These are phyloP conservation scores for Bellardia bayeri DNA, from an alignment of 2,888 invertebrate species.

Conservation along the genomic window DNA sequence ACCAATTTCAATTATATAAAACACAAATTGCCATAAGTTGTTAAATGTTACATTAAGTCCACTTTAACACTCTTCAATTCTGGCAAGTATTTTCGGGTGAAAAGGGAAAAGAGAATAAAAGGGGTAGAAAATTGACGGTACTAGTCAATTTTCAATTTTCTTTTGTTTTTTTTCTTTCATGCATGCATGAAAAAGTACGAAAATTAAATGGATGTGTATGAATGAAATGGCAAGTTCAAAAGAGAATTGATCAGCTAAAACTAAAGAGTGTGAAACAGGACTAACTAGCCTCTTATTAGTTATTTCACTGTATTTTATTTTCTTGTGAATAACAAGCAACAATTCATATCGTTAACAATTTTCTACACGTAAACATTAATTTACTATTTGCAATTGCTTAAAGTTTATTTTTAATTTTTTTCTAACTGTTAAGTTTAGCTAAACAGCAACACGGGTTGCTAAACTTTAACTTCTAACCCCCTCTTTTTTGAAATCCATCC, in stretches of 20 bases:
- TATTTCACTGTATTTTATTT: neutral
- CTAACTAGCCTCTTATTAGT: neutral
- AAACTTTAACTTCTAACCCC: neutral
- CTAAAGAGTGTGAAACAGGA: no score
- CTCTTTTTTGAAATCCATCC: neutral
- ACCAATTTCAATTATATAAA: neutral
- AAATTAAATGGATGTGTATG: no score
- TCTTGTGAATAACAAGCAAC: neutral
- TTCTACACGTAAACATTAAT: conserved; percentile 63
- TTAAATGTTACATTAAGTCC: no score
- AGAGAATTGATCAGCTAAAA: no score
- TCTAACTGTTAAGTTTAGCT: neutral
- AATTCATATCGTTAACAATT: conserved; percentile 53
- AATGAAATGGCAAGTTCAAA: no score
- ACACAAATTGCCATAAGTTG: neutral
- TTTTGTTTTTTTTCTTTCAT: no score
- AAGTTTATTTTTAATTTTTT: conserved; percentile 19
- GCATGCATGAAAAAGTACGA: no score
- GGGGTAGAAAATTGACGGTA: no score
- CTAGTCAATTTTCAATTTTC: no score
- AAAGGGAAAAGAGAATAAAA: no score
- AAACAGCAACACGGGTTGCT: neutral
- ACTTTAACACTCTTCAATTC: no score
- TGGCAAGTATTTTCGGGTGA: no score
- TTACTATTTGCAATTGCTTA: conserved; percentile 51